Conservation (phyloP, 2,113 vertebrate species). For the Bubo blakistoni region DNA sequence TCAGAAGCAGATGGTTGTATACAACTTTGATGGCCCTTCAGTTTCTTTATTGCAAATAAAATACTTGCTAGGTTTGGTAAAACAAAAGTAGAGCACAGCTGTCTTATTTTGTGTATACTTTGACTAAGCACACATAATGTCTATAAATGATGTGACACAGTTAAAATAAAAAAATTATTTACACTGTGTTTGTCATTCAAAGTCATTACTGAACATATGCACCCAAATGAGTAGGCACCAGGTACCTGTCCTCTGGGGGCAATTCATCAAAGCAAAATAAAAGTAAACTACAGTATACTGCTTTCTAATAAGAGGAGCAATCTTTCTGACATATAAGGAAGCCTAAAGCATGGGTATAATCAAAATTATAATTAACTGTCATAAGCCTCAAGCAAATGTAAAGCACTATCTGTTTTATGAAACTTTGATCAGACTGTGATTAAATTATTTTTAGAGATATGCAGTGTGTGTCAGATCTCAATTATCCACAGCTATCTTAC, state of each 20-base stretch:
- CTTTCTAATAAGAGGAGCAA: constrained; percentile 12
- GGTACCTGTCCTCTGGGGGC: not conserved
- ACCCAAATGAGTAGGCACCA: constrained; percentile 1
- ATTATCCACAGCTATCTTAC: constrained; percentile 4
- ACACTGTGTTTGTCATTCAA: constrained; percentile 18
- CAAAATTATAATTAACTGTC: constrained; percentile 64
- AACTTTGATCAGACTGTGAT: constrained; percentile 43
- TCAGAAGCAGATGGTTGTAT: constrained; percentile 75
- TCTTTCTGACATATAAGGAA: constrained; percentile 36
- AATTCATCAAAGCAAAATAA: constrained; percentile 41
- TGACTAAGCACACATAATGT: constrained; percentile 67
- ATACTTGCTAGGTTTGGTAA: constrained; percentile 73
- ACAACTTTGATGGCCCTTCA: constrained; percentile 73
- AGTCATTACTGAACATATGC: constrained; percentile 58
- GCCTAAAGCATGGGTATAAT: constrained; percentile 35
- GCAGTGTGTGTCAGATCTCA: constrained; percentile 26
- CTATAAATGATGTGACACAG: constrained; percentile 56
- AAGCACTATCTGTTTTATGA: constrained; percentile 48
- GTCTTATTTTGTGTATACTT: constrained; percentile 68
- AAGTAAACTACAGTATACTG: constrained; percentile 7
- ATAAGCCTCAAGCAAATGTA: constrained; percentile 42
- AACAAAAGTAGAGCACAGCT: constrained; percentile 75
- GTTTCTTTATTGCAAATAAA: constrained; percentile 76
- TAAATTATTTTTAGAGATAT: constrained; percentile 41
- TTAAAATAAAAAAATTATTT: constrained; percentile 24